Evolutionary conservation across 2,888 invertebrate species (phyloP).

Genomic region (Erpobdella octoculata): DNA sequence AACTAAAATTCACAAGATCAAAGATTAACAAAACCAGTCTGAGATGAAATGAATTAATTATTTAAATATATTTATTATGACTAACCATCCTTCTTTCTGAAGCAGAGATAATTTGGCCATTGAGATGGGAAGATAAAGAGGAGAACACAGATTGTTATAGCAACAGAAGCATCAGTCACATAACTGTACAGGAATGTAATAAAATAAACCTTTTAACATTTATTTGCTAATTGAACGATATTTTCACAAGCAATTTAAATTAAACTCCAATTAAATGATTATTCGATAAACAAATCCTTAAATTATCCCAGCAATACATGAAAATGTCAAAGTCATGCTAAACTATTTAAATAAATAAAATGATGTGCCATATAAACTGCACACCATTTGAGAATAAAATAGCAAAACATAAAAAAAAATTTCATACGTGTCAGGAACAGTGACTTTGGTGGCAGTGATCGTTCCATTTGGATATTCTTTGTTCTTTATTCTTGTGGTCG

Average conservation of each 20-base stretch:
- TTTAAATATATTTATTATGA: too few species aligned
- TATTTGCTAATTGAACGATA: background rate
- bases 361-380: background rate
- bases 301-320: too few species aligned
- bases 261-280: too few species aligned
- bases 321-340: too few species aligned
- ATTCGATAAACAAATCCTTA: too few species aligned
- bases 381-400: background rate
- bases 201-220: background rate
- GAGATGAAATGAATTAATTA: too few species aligned
- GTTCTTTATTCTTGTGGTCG: background rate
- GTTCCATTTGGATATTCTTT: background rate
- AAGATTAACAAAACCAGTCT: too few species aligned
- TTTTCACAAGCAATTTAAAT: too few species aligned
- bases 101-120: constrained; percentile 36
- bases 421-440: background rate
- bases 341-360: too few species aligned
- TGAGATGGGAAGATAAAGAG: constrained; percentile 40
- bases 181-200: constrained; percentile 36
- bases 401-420: background rate
- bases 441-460: background rate
- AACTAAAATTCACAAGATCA: too few species aligned
- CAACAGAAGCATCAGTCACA: constrained; percentile 55
- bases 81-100: constrained; percentile 28
- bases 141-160: constrained; percentile 63